Evolutionary conservation across 2,113 vertebrate genomes (phyloP), one percentile per base, ranked within the genome.

Genomic region (Odontophorus gujanensis): DNA sequence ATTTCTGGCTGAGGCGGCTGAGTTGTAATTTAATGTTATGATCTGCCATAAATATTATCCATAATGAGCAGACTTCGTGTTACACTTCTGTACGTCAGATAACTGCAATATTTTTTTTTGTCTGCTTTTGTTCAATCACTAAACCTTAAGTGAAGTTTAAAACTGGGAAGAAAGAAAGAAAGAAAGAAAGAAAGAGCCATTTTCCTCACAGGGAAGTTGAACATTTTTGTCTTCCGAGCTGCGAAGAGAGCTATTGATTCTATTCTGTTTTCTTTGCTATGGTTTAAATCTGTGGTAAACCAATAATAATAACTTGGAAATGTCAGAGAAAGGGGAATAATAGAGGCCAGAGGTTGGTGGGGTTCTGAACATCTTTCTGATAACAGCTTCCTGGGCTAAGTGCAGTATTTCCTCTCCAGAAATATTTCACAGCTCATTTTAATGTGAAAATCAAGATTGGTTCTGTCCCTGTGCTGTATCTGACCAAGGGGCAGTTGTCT

Each of bases 21-120:
- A 94, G 97, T 90, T 98, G 97, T 98, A 98, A 98, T 97, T 98
- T 97, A 98, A 97, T 87, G 96, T 98, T 98, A 98, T 97, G 97
- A 98, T 97, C 97, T 97, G 95, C 97, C 97, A 97, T 98, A 98
- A 98, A 98, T 98, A 98, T 97, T 97, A 76, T 59, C 95, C 93
- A 90, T 98, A 98, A 98, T 97, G 98, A 98, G 96, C 85, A 94
- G 95, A 97, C 95, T 97, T 98, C 82, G 87, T 96, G 94, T 97
- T 98, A 96, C 96, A 97, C 96, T 97, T 97, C 97, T 96, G 94
- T 97, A 96, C 22, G 72, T 97, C 96, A 97, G 97, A 98, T 97
- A 97, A 95, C 91, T 79, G 89, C 95, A 97, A 87, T 95, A 87
- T 92, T 84, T 53, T 50, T 94, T 94, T 90, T 91, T 83, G 90